Evolutionary conservation across 2,113 vertebrate species (phyloP), one percentile per base, ranked within the genome.

Genomic region (Cacatua alba): DNA sequence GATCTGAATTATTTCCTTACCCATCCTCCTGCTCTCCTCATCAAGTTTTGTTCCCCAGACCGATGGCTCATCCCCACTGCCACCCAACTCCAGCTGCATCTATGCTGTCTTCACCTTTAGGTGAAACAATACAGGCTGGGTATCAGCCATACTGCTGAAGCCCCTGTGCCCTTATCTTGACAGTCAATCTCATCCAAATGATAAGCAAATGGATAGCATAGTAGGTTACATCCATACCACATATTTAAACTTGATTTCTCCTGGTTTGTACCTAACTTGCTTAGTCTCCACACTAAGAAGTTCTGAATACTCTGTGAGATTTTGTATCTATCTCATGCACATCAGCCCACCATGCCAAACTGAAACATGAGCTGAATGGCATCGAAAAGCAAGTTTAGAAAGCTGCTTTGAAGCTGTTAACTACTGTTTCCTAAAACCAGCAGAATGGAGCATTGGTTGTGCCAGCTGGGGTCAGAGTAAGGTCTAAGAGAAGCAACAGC

Each of bases 331-430:
- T n/a, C 17, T 64, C 33, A 80, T 2, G 2, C 8, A 0, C 31
- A 28, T n/a, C 55, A 72, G 19, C 17, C 23, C 20, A 35, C 13
- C 17, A 20, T 3, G 7, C 20, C 59, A 77, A 86, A 37, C 25
- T 10, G 44, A 55, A 23, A 69, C 0, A 0, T 21, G 7, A 88
- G 11, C 17, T 33, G 9, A 59, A 51, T 13, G 41, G 24, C 62
- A 68, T 28, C 86, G 39, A n/a, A 69, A 77, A 83, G 4, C n/a
- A 76, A 67, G 31, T 31, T 71, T 39, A 23, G n/a, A 79, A 71
- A 82, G 31, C 8, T 69, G 6, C 24, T 15, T 53, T 59, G 39
- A 49, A 91, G 43, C 17, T 46, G 4, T 70, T 82, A 16, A 41
- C 20, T 71, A 31, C 19, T 55, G 14, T 33, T 88, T 63, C 21